Conservation (phyloP, 1,140 invertebrate genomes). For the Penaeus vannamei region DNA sequence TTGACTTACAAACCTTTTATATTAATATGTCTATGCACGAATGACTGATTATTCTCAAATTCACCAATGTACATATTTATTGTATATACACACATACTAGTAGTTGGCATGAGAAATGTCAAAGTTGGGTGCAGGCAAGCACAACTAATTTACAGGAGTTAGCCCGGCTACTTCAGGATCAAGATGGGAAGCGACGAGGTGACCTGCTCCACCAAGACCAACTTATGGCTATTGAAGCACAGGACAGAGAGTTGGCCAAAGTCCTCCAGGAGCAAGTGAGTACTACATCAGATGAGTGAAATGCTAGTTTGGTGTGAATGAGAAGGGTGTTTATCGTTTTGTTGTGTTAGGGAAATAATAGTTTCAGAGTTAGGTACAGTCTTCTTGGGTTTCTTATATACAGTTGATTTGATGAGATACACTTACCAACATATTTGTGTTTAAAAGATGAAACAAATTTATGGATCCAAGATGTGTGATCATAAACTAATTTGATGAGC, state of each 20-base stretch:
- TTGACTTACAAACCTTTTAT: no score
- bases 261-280: constrained; percentile 87
- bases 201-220: constrained; percentile 80
- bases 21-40: no score
- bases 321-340: no score
- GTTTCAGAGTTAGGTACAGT: no score
- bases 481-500: no score
- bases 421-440: no score
- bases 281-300: neutral
- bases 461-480: no score
- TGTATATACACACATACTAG: neutral
- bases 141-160: constrained; percentile 75
- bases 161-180: constrained; percentile 78
- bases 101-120: constrained; percentile 42
- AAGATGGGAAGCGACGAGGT: constrained; percentile 77
- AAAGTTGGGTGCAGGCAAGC: constrained; percentile 42
- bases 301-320: neutral
- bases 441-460: no score
- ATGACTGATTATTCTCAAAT: no score
- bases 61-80: neutral
- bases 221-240: constrained; percentile 88
- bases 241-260: constrained; percentile 90
- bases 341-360: no score
- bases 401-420: no score
- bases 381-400: no score